Percentiles rank a stretch among this genome's conserved stretches.
These are phyloP conservation scores for Imbricaverruca yamaguchii DNA, from an alignment of 2,888 invertebrate species.

Conservation along the genomic window DNA sequence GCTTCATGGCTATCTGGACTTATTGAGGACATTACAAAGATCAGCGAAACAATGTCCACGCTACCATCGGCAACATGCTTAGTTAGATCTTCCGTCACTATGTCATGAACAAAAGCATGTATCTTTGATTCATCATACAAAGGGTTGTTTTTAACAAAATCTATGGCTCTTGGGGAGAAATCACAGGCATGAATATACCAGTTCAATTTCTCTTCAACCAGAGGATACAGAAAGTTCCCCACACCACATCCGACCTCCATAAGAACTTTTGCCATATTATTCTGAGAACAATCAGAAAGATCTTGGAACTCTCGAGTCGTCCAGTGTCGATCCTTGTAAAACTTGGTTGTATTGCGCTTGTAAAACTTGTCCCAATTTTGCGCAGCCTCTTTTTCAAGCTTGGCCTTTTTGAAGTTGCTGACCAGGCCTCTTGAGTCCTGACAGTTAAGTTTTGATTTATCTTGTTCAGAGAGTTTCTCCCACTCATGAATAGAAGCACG, in stretches of 20 bases:
- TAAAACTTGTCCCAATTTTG: conserved; percentile 96
- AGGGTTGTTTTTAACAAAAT: conserved; percentile 62
- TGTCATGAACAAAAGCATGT: conserved; percentile 74
- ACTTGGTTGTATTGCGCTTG: conserved; percentile 84
- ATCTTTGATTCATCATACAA: conserved; percentile 59
- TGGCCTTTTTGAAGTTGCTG: conserved; percentile 62
- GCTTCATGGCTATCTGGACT: conserved; percentile 69
- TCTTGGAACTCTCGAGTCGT: conserved; percentile 89
- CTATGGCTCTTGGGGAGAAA: conserved; percentile 81
- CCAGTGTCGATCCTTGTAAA: conserved; percentile 96
- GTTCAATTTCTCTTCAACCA: conserved; percentile 67
- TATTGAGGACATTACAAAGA: conserved; percentile 92
- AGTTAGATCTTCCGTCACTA: conserved; percentile 61
- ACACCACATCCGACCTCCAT: conserved; percentile 67
- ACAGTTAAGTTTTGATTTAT: conserved; percentile 55
- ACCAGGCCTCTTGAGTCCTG: conserved; percentile 61
- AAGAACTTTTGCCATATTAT: conserved; percentile 40
- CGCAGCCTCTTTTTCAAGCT: conserved; percentile 71
- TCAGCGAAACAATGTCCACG: conserved; percentile 75
- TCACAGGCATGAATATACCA: conserved; percentile 81
- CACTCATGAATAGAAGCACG: not conserved
- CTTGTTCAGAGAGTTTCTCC: conserved; percentile 33
- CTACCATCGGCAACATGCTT: conserved; percentile 40
- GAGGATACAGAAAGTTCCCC: conserved; percentile 90
- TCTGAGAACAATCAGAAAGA: conserved; percentile 46